phyloP scores from a whole-genome alignment of 2,888 invertebrate species.

The Erebia palarica region DNA sequence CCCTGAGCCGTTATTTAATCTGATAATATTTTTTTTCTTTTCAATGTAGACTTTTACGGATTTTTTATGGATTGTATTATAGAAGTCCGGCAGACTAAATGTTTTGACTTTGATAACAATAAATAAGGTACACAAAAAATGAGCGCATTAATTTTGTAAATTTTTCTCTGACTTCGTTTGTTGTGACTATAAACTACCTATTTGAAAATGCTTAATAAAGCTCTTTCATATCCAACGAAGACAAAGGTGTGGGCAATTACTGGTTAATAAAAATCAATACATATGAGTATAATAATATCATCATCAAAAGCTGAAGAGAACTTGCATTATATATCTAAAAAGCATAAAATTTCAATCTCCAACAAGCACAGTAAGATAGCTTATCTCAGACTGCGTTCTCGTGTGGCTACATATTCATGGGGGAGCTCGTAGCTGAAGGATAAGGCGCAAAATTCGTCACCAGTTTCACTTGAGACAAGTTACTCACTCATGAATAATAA shows the following conservation, averaged over 20 bases:
- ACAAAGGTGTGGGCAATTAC: no score
- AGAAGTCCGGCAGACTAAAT: no score
- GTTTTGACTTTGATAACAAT: no score
- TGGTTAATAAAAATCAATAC: no score
- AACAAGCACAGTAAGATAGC: constrained; percentile 35
- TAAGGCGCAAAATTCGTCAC: constrained; percentile 69
- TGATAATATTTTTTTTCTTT: background rate
- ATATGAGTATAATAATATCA: background rate
- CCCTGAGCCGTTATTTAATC: background rate
- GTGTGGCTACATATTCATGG: constrained; percentile 69
- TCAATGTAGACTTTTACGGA: background rate
- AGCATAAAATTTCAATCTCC: constrained; percentile 25
- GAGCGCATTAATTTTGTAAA: no score
- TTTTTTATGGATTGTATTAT: background rate
- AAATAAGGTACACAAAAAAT: no score
- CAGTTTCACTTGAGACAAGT: constrained; percentile 61
- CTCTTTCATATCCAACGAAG: no score
- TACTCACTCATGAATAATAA: constrained; percentile 73
- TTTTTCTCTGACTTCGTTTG: no score
- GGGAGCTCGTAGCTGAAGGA: constrained; percentile 57
- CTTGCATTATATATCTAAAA: constrained; percentile 14
- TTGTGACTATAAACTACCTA: no score
- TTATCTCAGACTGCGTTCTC: constrained; percentile 52
- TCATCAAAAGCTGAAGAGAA: constrained; percentile 15
- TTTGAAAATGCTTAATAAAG: no score